These are phyloP conservation scores for Corbicula japonica DNA, from an alignment of 2,888 invertebrate genomes.

Conservation along the genomic window DNA sequence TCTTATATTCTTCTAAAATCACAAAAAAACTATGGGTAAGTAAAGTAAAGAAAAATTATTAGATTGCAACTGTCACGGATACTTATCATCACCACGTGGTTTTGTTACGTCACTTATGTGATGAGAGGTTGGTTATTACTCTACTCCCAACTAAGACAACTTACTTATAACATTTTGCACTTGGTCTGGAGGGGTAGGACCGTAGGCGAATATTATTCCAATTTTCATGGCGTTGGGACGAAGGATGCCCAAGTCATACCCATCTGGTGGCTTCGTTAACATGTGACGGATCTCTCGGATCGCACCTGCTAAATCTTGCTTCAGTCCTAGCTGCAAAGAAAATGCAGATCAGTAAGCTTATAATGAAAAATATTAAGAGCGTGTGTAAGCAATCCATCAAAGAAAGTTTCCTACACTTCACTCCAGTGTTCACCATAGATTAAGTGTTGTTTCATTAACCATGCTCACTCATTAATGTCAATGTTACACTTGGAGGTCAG, in stretches of 20 bases:
- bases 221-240: conserved; percentile 30
- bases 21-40: background rate
- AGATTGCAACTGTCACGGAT: background rate
- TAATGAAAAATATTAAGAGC: too few species aligned
- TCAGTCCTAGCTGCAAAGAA: conserved; percentile 3
- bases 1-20: too few species aligned
- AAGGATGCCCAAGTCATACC: conserved; percentile 16
- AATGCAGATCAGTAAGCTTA: too few species aligned
- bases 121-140: too few species aligned
- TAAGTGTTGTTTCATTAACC: too few species aligned
- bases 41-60: too few species aligned
- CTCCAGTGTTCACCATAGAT: too few species aligned
- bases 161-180: conserved; percentile 36
- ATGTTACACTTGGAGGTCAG: too few species aligned
- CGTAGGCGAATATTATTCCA: conserved; percentile 38
- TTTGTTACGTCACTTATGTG: too few species aligned
- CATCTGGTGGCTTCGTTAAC: conserved; percentile 30
- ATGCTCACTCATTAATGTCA: too few species aligned
- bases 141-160: background rate
- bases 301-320: conserved; percentile 15
- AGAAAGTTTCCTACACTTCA: too few species aligned
- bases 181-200: background rate
- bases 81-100: background rate
- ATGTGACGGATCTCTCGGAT: conserved; percentile 33
- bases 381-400: too few species aligned